Evolutionary conservation across 2,113 vertebrate species (phyloP).

Genomic region (Scortum barcoo): DNA sequence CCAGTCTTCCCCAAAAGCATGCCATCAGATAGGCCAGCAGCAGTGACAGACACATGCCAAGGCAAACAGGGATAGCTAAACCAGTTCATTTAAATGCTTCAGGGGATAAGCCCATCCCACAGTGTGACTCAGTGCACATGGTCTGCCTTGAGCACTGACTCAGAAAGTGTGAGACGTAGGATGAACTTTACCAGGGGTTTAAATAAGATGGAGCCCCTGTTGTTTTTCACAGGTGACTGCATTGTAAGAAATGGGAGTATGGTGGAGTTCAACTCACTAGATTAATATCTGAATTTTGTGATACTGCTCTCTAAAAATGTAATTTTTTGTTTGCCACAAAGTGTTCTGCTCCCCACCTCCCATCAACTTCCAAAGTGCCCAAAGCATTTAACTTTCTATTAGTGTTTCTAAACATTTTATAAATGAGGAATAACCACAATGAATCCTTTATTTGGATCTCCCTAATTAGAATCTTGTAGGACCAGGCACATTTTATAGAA

Average conservation of each 20-base stretch:
- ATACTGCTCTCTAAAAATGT: neutral
- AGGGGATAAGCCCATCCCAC: neutral
- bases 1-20: slow-evolving; percentile 12
- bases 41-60: slow-evolving; percentile 23
- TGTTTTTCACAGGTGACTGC: neutral
- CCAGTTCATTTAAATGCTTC: slow-evolving; percentile 47
- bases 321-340: neutral
- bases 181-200: neutral
- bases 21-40: slow-evolving; percentile 17
- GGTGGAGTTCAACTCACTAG: neutral
- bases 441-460: neutral
- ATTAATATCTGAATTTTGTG: neutral
- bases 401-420: neutral
- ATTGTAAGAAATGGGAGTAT: neutral
- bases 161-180: neutral
- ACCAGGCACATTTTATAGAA: neutral
- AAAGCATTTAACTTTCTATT: neutral
- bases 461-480: neutral
- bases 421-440: neutral
- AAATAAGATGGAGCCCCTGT: neutral
- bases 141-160: neutral
- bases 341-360: neutral
- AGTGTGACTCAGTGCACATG: neutral
- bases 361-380: neutral
- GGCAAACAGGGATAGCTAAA: neutral